These are phyloP conservation scores for Phyllotreta cruciferae DNA, from an alignment of 2,888 invertebrate genomes.

Conservation along the genomic window DNA sequence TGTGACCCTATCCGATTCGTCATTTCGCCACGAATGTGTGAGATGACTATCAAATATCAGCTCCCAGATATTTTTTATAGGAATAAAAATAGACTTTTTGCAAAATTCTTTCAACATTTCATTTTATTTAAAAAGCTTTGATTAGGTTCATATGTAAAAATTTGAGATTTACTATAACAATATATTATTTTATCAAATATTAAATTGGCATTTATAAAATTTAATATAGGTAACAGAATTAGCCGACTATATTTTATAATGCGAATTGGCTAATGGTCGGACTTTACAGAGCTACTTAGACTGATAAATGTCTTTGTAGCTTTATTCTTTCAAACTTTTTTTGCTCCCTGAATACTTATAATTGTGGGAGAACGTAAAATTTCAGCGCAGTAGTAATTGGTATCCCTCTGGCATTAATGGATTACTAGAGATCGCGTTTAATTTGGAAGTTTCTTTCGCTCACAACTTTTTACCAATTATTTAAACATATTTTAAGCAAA, in stretches of 20 bases:
- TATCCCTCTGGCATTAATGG: slow-evolving; percentile 13
- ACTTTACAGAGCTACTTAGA: slow-evolving; percentile 43
- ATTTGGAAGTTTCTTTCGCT: too few species aligned
- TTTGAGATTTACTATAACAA: too few species aligned
- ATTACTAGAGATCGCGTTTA: not conserved
- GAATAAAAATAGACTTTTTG: not conserved
- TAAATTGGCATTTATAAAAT: slow-evolving; percentile 14
- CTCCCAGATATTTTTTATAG: not conserved
- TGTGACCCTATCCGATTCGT: slow-evolving; percentile 4
- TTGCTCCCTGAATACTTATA: slow-evolving; percentile 41
- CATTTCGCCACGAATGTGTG: slow-evolving; percentile 13
- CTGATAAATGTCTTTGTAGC: slow-evolving; percentile 44
- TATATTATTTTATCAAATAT: too few species aligned
- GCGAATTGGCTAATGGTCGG: slow-evolving; percentile 39
- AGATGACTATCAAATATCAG: slow-evolving; percentile 4
- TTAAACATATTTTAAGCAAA: too few species aligned
- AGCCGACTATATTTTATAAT: slow-evolving; percentile 27
- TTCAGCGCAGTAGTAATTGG: slow-evolving; percentile 19
- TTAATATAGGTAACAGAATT: slow-evolving; percentile 19
- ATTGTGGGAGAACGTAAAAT: slow-evolving; percentile 35
- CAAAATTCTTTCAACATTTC: too few species aligned
- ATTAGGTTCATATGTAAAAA: too few species aligned
- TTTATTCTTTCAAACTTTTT: slow-evolving; percentile 38
- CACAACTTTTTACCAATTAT: too few species aligned
- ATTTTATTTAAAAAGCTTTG: too few species aligned